These are phyloP conservation scores for Melospiza georgiana DNA, from an alignment of 2,113 vertebrate species.

Conservation along the genomic window DNA sequence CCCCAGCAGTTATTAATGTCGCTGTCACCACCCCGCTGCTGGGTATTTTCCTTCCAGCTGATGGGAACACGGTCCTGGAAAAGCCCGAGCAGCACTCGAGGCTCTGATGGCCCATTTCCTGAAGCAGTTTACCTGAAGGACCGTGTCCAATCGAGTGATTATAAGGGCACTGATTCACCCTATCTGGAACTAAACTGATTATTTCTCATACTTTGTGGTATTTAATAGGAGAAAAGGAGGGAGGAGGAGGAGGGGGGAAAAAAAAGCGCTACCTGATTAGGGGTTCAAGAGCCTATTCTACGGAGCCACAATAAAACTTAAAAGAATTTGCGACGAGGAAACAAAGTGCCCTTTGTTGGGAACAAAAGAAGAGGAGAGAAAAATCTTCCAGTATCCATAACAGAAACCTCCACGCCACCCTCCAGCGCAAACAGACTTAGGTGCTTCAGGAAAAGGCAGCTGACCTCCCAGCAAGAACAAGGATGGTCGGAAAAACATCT, in stretches of 20 bases:
- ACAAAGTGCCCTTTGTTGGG: conserved; percentile 50
- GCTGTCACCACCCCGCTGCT: not conserved
- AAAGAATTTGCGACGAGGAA: conserved; percentile 51
- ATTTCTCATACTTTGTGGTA: conserved; percentile 63
- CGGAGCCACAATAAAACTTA: conserved; percentile 49
- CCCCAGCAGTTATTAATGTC: not conserved
- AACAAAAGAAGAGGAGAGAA: conserved; percentile 37
- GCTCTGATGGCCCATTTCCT: conserved; percentile 60
- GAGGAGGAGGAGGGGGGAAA: not conserved
- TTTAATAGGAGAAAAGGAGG: conserved; percentile 51
- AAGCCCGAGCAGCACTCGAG: not conserved
- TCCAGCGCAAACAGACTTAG: conserved; percentile 17
- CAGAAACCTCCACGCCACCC: not conserved
- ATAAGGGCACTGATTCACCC: conserved; percentile 68
- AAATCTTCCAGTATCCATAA: conserved; percentile 39
- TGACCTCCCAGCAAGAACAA: conserved; percentile 38
- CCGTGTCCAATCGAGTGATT: conserved; percentile 70
- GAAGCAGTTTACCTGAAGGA: conserved; percentile 69
- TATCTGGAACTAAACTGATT: conserved; percentile 76
- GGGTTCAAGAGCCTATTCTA: conserved; percentile 54
- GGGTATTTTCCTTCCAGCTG: conserved; percentile 1
- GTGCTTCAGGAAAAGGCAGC: conserved; percentile 16
- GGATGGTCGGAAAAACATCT: conserved; percentile 13
- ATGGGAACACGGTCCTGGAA: not conserved
- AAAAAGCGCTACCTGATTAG: conserved; percentile 49